These are phyloP conservation scores for Drosophila ironensis DNA, from an alignment of 1,140 invertebrate genomes.

Conservation along the genomic window DNA sequence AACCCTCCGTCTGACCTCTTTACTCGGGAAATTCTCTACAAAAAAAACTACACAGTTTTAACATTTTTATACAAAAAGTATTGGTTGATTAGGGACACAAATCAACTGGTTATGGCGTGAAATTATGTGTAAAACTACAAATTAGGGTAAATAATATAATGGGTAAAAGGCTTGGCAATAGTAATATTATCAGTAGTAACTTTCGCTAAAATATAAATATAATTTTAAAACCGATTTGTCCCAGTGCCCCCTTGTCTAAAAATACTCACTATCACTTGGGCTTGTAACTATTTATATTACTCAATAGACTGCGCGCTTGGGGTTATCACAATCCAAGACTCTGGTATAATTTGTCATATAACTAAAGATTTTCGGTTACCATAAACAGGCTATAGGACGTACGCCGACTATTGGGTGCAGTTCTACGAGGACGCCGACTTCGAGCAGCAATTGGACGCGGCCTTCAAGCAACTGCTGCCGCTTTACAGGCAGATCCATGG, in stretches of 20 bases:
- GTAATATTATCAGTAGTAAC: not conserved
- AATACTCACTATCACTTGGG: too few species aligned
- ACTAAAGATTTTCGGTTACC: not conserved
- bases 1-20: constrained; percentile 17
- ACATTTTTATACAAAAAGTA: too few species aligned
- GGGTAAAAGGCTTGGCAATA: not conserved
- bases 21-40: not conserved
- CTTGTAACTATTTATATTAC: not conserved
- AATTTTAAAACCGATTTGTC: too few species aligned
- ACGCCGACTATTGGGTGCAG: constrained; percentile 83
- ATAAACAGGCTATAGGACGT: constrained; percentile 57
- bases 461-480: constrained; percentile 84
- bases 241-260: too few species aligned
- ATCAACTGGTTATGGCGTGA: too few species aligned
- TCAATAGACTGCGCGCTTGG: not conserved
- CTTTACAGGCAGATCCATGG: constrained; percentile 86
- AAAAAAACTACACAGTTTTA: not conserved
- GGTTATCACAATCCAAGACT: too few species aligned
- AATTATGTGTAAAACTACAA: too few species aligned
- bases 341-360: not conserved
- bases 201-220: too few species aligned
- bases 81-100: too few species aligned
- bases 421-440: constrained; percentile 84
- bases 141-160: too few species aligned
- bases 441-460: constrained; percentile 81